Conservation (phyloP, 2,888 invertebrate species). For the Drosophila cracens region DNA sequence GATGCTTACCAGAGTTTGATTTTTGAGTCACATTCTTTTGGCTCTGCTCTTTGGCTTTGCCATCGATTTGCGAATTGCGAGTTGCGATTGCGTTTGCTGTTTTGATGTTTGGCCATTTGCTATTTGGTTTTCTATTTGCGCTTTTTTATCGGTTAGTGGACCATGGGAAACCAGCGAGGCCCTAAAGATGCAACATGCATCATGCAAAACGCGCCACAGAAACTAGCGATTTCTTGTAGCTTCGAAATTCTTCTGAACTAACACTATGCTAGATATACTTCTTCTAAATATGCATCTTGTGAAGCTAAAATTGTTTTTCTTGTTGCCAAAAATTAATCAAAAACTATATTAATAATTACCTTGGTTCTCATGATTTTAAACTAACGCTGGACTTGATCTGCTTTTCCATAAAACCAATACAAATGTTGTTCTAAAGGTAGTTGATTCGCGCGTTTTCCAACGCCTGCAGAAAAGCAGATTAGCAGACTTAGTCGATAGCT, state of each 20-base stretch:
- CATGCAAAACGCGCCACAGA: too few species aligned
- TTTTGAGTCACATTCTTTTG: conserved; percentile 74
- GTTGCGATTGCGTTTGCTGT: conserved; percentile 38
- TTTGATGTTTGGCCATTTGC: conserved; percentile 34
- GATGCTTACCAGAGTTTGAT: conserved; percentile 33
- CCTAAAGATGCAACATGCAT: conserved; percentile 10
- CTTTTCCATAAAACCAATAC: neutral
- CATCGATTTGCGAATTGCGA: conserved; percentile 39
- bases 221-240: too few species aligned
- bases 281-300: too few species aligned
- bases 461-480: conserved; percentile 24
- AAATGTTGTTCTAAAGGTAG: neutral
- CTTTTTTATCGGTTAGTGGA: conserved; percentile 75
- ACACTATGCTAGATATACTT: too few species aligned
- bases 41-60: conserved; percentile 73
- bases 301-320: too few species aligned
- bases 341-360: too few species aligned
- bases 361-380: neutral
- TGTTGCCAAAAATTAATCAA: too few species aligned
- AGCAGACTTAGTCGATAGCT: neutral
- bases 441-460: conserved; percentile 43
- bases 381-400: neutral
- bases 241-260: too few species aligned
- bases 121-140: conserved; percentile 40
- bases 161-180: conserved; percentile 65